Base-by-base conservation (phyloP, 1,140 invertebrate species). In the Dolichoris vasculosae region DNA sequence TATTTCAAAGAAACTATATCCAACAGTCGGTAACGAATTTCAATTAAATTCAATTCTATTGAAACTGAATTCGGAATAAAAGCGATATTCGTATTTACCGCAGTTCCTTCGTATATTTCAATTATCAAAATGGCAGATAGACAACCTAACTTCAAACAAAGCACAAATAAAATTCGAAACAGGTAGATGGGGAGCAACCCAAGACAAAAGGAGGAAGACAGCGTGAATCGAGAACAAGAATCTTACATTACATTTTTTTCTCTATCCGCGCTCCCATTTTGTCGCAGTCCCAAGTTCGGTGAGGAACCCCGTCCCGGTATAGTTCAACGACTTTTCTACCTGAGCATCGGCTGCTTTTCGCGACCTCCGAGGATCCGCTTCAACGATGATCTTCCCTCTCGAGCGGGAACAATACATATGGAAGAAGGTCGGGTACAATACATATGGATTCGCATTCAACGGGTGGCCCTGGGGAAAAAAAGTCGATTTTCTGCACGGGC, bases 251-350 rank as follows among this genome's bases (percentile, higher is more conserved):
- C 77, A 63, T 63, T 63, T 79, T 76, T 85, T 82, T 82, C n/a
- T 32, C 30, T 78, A 46, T 80, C 40, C 43, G 46, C 75, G 43
- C 75, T 55, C 75, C 46, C 30, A 55, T 51, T 77, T 35, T 46
- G 20, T 3, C 8, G 69, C 1, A 32, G 43, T n/a, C 46, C 46
- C 75, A 32, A 32, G 51, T 77, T 32, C 26, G 51, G 23, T 2
- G 26, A 30, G 40, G 23, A 40, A 80, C 73, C 26, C n/a, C 55
- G 69, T 40, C 20, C 81, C 87, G 85, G 89, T 90, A 91, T 90
- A 89, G 89, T 90, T 90, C 90, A 90, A 91, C 90, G 90, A 89
- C 88, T 90, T 89, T 90, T 88, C 88, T 91, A 91, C 90, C 90
- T 91, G 90, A 67, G 63, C 26, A 0, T 26, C 75, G n/a, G 9